Evolutionary conservation across 1,140 invertebrate species (phyloP), one percentile per base, ranked within the genome.

Genomic region (Caenorhabditis latens): DNA sequence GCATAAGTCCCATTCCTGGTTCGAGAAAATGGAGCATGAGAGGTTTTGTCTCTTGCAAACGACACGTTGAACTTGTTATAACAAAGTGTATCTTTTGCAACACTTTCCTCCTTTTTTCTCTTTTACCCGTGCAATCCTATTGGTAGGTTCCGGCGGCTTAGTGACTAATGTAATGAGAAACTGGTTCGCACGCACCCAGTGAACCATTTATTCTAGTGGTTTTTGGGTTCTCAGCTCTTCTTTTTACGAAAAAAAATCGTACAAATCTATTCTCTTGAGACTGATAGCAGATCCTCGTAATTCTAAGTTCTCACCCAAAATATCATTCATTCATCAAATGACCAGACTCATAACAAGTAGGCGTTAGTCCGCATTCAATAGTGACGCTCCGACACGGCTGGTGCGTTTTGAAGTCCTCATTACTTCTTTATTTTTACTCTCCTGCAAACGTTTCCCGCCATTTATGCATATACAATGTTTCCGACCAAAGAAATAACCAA

Each of bases 61-160:
- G 40, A 65, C 21, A 40, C 61, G 61, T 65, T 40, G 21, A 71
- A 71, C 40, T 71, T 71, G 65, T 71, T 71, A 43, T 11, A 11
- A 7, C 61, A 63, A 63, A 63, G 21, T 32, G 11, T 71, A 43
- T 71, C 42, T 46, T 71, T 71, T 71, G 65, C 42, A 43, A 71
- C 61, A 63, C 16, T 53, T 53, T 32, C 19, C 14, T 40, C n/a
- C 14, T 40, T 63, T 32, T 63, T 58, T 58, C 55, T n/a, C 57
- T 58, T 21, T n/a, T 63, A 7, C 55, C 55, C 19, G 24, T 19
- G 42, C n/a, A 46, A n/a, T 46, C 42, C 65, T 21, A 40, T 71
- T 71, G 65, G 48, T 71, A 46, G 65, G 65, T 71, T 71, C 43
- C 58, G 21, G 21, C n/a, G 63, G 40, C 40, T 65, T 58, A 58